Base-by-base conservation (phyloP, 2,888 invertebrate genomes). In the Itoplectis maculator region DNA sequence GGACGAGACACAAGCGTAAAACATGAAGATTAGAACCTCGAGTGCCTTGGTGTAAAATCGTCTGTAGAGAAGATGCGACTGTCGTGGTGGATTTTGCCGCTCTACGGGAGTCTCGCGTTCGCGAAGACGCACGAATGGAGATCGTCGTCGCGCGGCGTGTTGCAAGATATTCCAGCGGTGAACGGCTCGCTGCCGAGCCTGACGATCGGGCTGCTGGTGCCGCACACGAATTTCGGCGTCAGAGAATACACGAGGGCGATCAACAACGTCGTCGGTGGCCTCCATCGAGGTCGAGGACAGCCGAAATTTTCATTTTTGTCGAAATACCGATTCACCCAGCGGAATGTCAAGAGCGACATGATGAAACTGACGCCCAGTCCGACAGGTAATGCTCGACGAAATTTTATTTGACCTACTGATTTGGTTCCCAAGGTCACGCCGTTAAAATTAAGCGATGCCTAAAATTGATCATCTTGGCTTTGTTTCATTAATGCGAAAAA, bases 301-400 rank as follows among this genome's bases (percentile, higher is more conserved):
- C 93, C 94, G 59, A 94, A 94, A 87, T 93, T 95, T 87, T 94
- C 94, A 79, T 96, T 96, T 93, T 92, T 96, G 79, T 94, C 95
- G 91, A 95, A 94, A 88, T 95, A 95, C 90, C 93, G 94, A 84
- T 96, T 96, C 89, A 94, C 94, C 70, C 94, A 94, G 79, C 93
- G 94, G 76, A 95, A 96, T 89, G 95, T 96, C 78, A 95, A 94
- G 88, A 94, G 94, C 87, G 94, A 94, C 79, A 95, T 95, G 94
- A 95, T 96, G 95, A 95, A 95, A 81, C 93, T 96, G 80, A 96
- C 96, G 83, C 96, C 96, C 40, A 96, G 96, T 93, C 96, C 96
- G 78, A 96, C 96, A 94, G 96, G 96, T 96, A 93, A 93, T 93
- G 59, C 45, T 23, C 18, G 29, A 73, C 15, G 8, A 37, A 23